Percentiles rank a stretch among this genome's conserved stretches.
Conservation (phyloP, 2,797 vertebrate species). For the Knipowitschia caucasica region DNA sequence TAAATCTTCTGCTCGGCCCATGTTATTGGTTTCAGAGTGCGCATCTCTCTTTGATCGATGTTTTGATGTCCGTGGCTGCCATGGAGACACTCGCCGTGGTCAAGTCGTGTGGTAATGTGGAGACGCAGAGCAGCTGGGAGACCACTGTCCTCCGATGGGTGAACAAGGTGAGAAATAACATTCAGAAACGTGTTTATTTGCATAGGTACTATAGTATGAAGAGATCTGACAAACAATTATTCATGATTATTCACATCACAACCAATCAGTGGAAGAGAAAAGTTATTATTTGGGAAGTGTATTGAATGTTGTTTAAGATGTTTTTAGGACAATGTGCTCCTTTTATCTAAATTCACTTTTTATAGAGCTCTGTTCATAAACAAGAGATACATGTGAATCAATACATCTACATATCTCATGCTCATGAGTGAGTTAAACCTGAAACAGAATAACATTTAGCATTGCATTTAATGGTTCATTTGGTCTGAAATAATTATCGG, state of each 20-base stretch:
- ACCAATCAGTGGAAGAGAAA: too few species aligned
- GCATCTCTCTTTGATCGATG: slow-evolving; percentile 86
- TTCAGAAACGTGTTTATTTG: background rate
- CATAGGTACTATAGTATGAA: background rate
- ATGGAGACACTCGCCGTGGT: slow-evolving; percentile 78
- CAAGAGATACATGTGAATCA: too few species aligned
- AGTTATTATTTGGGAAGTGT: too few species aligned
- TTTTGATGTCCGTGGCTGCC: slow-evolving; percentile 83
- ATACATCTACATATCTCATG: too few species aligned
- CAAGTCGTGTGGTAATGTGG: slow-evolving; percentile 58
- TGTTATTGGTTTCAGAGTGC: slow-evolving; percentile 76
- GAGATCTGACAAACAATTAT: background rate
- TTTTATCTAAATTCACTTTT: too few species aligned
- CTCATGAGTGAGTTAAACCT: too few species aligned
- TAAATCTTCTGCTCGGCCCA: slow-evolving; percentile 33
- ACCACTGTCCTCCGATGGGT: slow-evolving; percentile 85
- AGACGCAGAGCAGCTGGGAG: slow-evolving; percentile 77
- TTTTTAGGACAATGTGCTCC: too few species aligned
- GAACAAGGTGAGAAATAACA: slow-evolving; percentile 75
- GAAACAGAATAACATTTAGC: too few species aligned
- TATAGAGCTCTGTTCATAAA: too few species aligned
- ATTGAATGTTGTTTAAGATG: too few species aligned
- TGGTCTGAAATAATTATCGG: too few species aligned
- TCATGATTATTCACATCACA: background rate
- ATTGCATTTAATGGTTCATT: too few species aligned